Percentiles rank a stretch among this genome's conserved stretches.
These are phyloP conservation scores for Brachionus manjavacas DNA, from an alignment of 1,140 invertebrate species.

Conservation along the genomic window DNA sequence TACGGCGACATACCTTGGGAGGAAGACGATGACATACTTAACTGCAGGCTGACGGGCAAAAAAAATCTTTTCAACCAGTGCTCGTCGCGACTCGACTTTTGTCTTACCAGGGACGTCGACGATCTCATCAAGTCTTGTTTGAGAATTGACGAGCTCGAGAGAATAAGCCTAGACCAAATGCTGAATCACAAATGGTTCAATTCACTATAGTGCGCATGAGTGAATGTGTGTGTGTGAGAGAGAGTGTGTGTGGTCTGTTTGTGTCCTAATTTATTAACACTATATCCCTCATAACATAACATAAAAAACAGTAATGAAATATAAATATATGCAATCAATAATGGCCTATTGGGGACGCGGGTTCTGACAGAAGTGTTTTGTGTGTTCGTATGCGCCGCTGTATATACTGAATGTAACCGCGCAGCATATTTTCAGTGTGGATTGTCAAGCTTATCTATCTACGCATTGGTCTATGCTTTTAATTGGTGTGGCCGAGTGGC, in stretches of 20 bases:
- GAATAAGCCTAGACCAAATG: conserved; percentile 12
- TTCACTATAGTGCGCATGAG: neutral
- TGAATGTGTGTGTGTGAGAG: neutral
- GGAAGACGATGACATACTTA: conserved; percentile 43
- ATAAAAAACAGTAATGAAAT: neutral
- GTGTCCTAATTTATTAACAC: neutral
- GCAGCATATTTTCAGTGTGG: neutral
- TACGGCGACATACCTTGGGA: conserved; percentile 61
- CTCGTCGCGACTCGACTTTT: neutral
- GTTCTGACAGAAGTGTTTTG: neutral
- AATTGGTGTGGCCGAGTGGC: neutral
- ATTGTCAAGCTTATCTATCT: neutral
- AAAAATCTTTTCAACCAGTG: neutral
- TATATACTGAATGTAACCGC: neutral
- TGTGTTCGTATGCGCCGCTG: neutral
- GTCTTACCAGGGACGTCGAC: neutral
- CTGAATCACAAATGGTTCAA: conserved; percentile 32
- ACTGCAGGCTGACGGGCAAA: conserved; percentile 40
- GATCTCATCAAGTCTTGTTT: conserved; percentile 2
- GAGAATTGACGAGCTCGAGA: neutral
- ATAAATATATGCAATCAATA: neutral
- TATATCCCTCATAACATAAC: neutral
- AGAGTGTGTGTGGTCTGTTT: neutral
- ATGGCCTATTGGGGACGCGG: neutral
- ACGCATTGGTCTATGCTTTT: neutral